Base-by-base conservation (phyloP, 92 coral and sea anemone species). In the Porites rus region DNA sequence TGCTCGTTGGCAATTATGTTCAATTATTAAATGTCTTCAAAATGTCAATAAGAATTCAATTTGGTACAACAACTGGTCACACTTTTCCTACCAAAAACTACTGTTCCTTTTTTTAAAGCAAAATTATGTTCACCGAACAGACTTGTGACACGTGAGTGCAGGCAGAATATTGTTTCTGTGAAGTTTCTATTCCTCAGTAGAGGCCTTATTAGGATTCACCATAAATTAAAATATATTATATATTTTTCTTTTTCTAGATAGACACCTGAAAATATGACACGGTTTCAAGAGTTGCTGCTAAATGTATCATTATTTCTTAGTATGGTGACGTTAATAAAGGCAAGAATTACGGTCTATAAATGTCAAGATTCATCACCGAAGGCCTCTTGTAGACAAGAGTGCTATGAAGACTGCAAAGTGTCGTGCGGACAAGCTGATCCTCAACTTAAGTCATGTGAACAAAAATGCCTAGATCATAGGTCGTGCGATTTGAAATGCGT, bases 401-500 rank as follows among this genome's bases (percentile, higher is more conserved):
- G 87, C 28, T 43, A 73, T 51, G 43, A 62, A 53, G 73, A 83
- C 53, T 83, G 87, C 64, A 62, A 83, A 17, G 72, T 83, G 87
- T 61, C 73, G 28, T 83, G 87, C 53, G 52, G 64, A 11, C n/a
- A 14, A 43, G 31, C 63, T 4, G 17, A 46, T 10, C 46, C 69
- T 0, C 69, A 56, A 20, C 46, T 58, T 14, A 83, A 83, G 76
- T 64, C 87, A 60, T 83, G 87, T 43, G 80, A 83, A 6, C 87
- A 83, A 53, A 25, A 10, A 5, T 83, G 87, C 50, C 28, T 38
- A 52, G 59, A 64, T 28, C 31, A 28, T 12, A 74, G 87, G 28
- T 31, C 17, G 21, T 83, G 87, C 24, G 80, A 83, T 54, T 61
- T 83, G 87, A 64, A 20, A 13, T 83, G 87, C n/a, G 80, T 60